These are phyloP conservation scores for Paramuricea clavata DNA, from an alignment of 92 coral and sea anemone genomes.

Conservation along the genomic window DNA sequence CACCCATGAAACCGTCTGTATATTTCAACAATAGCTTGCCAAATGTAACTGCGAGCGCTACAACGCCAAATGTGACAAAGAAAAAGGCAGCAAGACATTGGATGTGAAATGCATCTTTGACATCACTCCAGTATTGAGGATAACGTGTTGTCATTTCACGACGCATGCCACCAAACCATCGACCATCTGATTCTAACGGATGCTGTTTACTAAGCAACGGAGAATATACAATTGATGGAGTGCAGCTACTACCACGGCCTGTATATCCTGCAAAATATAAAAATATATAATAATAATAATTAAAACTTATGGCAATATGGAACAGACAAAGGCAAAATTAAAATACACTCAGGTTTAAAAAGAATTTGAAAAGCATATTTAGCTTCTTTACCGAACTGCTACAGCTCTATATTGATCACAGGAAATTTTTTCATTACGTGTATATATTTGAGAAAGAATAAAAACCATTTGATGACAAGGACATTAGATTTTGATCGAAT, in stretches of 20 bases:
- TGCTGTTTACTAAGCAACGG: slow-evolving; percentile 29
- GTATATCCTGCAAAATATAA: slow-evolving; percentile 1
- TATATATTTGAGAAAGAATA: no score
- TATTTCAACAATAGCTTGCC: slow-evolving; percentile 17
- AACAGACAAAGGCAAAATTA: not conserved
- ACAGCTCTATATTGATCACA: no score
- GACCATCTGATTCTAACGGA: slow-evolving; percentile 33
- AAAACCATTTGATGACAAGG: no score
- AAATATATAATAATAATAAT: not conserved
- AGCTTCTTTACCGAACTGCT: no score
- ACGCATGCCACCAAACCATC: slow-evolving; percentile 48
- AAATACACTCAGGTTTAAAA: not conserved
- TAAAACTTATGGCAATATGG: no score
- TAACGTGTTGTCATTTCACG: slow-evolving; percentile 34
- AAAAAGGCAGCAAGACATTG: slow-evolving; percentile 46
- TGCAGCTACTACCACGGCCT: not conserved
- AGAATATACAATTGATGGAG: slow-evolving; percentile 18
- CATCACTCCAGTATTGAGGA: slow-evolving; percentile 40
- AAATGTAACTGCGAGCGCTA: slow-evolving; percentile 34
- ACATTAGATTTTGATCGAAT: no score
- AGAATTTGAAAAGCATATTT: not conserved
- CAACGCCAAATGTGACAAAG: slow-evolving; percentile 37
- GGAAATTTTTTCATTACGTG: no score
- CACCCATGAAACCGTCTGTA: slow-evolving; percentile 39
- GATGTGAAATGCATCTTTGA: slow-evolving; percentile 39